These are phyloP conservation scores for Pollenia labialis DNA, from an alignment of 2,888 invertebrate genomes.

Conservation along the genomic window DNA sequence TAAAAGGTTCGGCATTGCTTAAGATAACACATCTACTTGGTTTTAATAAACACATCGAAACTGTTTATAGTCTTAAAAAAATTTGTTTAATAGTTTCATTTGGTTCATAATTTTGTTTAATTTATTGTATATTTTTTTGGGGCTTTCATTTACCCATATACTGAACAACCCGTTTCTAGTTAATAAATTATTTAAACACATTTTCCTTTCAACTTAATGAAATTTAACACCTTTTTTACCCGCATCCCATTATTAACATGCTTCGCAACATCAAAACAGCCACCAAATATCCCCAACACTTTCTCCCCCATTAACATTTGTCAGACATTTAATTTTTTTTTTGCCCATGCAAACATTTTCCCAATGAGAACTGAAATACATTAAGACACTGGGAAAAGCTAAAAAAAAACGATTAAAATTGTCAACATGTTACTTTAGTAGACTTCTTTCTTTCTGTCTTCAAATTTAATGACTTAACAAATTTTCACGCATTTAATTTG, in stretches of 20 bases:
- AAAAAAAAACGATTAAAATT: constrained; percentile 51
- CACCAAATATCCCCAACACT: constrained; percentile 31
- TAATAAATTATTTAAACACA: constrained; percentile 52
- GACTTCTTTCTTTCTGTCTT: constrained; percentile 11
- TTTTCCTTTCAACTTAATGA: constrained; percentile 35
- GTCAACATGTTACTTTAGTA: constrained; percentile 47
- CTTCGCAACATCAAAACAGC: neutral
- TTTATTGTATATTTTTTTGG: neutral
- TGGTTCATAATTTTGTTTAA: neutral
- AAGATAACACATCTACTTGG: too few relatives aligned
- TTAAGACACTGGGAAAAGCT: neutral
- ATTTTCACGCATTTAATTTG: constrained; percentile 64
- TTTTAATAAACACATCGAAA: too few relatives aligned
- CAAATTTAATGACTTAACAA: constrained; percentile 58
- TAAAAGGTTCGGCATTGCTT: too few relatives aligned
- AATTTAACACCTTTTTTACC: constrained; percentile 46
- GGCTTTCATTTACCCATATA: neutral
- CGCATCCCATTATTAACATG: constrained; percentile 3
- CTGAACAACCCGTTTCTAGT: neutral
- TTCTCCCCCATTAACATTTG: constrained; percentile 11
- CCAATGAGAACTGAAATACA: constrained; percentile 10
- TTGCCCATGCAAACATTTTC: neutral
- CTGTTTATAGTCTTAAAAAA: too few relatives aligned
- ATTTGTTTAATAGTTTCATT: neutral
- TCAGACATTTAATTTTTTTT: constrained; percentile 1